Percentiles rank a stretch among this genome's conserved stretches.
These are phyloP conservation scores for Parapristionchus giblindavisi DNA, from an alignment of 2,888 invertebrate species.

Conservation along the genomic window DNA sequence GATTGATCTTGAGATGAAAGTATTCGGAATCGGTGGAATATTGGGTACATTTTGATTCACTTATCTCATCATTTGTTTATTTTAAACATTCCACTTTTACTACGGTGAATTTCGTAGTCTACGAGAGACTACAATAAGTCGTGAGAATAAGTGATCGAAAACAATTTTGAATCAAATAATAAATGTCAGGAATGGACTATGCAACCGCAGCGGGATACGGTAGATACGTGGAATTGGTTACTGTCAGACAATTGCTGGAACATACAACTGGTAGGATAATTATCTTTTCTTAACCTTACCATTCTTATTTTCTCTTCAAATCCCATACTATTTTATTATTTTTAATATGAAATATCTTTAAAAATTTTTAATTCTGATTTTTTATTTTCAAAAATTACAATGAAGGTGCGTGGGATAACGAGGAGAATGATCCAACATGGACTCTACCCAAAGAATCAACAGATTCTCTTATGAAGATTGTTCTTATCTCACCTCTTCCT, in stretches of 20 bases:
- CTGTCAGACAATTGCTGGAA: constrained; percentile 65
- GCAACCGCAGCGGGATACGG: constrained; percentile 57
- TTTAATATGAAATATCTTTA: not conserved
- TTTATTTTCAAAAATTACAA: constrained; percentile 29
- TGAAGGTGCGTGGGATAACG: constrained; percentile 66
- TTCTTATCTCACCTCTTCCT: constrained; percentile 1
- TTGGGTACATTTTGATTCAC: constrained; percentile 9
- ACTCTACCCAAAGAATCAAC: constrained; percentile 62
- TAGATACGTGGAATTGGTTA: constrained; percentile 63
- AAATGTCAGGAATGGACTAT: constrained; percentile 58
- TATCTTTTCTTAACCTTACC: no score
- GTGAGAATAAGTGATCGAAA: no score
- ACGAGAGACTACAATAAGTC: no score
- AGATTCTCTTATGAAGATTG: constrained; percentile 50
- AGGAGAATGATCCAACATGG: constrained; percentile 67
- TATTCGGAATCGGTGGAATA: constrained; percentile 28
- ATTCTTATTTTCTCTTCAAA: no score
- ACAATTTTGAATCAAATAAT: not conserved
- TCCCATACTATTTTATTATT: no score
- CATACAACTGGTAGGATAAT: constrained; percentile 60
- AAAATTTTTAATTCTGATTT: not conserved
- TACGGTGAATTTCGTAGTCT: no score
- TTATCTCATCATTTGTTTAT: no score
- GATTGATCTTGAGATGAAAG: constrained; percentile 10
- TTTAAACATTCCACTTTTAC: no score